phyloP scores from a whole-genome alignment of 2,797 vertebrate genomes.

The Dicrostonyx torquatus region DNA sequence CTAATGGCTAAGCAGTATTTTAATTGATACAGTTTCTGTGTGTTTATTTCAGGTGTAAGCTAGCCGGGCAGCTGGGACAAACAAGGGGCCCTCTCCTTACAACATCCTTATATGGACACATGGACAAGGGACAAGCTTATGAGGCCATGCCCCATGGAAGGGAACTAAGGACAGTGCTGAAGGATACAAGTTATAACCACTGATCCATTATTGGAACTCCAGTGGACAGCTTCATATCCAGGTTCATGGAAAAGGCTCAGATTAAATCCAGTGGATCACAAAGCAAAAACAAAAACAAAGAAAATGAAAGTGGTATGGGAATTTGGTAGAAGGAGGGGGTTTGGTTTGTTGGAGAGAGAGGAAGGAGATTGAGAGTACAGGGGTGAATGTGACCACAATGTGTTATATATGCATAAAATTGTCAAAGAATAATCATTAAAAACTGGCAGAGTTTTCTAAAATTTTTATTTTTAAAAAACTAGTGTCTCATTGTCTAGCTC shows the following conservation, averaged over 20 bases:
- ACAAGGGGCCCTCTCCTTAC: no score
- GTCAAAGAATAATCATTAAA: background rate
- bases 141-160: background rate
- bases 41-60: no score
- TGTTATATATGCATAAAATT: background rate
- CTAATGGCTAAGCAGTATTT: no score
- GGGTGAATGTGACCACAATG: background rate
- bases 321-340: background rate
- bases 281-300: background rate
- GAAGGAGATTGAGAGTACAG: background rate
- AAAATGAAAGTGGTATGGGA: background rate
- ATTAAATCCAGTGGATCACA: background rate
- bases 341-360: background rate
- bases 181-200: background rate
- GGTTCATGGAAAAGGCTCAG: background rate
- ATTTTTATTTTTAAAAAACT: background rate
- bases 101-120: background rate
- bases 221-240: background rate
- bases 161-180: background rate
- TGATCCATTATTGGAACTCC: background rate
- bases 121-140: background rate
- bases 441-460: background rate
- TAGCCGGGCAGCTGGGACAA: accelerated
- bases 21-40: no score
- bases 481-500: background rate